Evolutionary conservation across 2,888 invertebrate genomes (phyloP).

Genomic region (Aethes cnicana): DNA sequence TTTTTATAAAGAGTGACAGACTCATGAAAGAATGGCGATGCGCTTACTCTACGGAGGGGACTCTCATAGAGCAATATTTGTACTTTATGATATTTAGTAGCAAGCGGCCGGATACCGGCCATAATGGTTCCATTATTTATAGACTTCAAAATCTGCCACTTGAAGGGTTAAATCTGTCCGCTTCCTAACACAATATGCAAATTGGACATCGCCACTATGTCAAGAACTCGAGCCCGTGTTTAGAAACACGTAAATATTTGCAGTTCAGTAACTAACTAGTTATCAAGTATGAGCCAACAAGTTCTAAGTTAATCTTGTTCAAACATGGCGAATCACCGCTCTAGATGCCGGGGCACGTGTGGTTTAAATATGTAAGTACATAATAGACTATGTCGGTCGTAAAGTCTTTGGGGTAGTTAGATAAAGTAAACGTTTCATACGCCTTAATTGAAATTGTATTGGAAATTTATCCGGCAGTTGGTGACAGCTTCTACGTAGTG

Average conservation of each 20-base stretch:
- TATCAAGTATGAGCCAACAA: conserved; percentile 10
- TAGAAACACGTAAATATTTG: conserved; percentile 15
- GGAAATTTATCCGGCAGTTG: not conserved
- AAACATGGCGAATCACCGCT: conserved; percentile 28
- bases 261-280: conserved; percentile 14
- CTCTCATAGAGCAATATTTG: too few species aligned
- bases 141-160: too few species aligned
- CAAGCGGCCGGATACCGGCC: too few species aligned
- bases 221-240: not conserved
- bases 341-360: conserved; percentile 43
- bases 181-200: too few species aligned
- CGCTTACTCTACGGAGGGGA: too few species aligned
- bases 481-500: too few species aligned
- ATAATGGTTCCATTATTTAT: too few species aligned
- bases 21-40: too few species aligned
- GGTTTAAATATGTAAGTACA: conserved; percentile 45
- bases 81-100: too few species aligned
- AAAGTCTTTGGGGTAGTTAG: not conserved
- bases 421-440: not conserved
- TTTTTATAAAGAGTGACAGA: too few species aligned
- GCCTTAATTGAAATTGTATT: conserved; percentile 1
- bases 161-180: too few species aligned
- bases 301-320: conserved; percentile 6
- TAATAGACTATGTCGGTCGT: conserved; percentile 24
- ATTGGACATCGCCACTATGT: not conserved